Conservation (phyloP, 2,113 vertebrate genomes). For the Gymnarchus niloticus region DNA sequence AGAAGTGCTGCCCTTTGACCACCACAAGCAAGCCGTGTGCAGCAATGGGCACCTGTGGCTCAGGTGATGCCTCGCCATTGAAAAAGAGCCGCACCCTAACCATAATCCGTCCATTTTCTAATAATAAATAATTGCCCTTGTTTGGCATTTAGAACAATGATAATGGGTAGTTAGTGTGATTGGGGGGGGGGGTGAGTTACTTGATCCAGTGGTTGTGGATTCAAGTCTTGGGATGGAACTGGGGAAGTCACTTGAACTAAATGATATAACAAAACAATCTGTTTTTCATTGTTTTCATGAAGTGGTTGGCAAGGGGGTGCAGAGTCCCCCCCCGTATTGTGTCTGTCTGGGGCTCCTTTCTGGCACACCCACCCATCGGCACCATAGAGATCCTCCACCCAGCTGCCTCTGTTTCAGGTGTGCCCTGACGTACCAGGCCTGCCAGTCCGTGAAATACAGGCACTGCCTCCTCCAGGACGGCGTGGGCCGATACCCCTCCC, state of each 20-base stretch:
- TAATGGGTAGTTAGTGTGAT: neutral
- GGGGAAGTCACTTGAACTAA: neutral
- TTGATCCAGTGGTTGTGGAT: neutral
- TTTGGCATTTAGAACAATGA: neutral
- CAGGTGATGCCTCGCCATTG: conserved; percentile 61
- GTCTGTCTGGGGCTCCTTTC: neutral
- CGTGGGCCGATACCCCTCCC: conserved; percentile 78
- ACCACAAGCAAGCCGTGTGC: conserved; percentile 78
- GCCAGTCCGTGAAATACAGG: conserved; percentile 86
- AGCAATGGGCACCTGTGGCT: conserved; percentile 91
- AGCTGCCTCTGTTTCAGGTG: conserved; percentile 69
- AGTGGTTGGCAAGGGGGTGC: neutral
- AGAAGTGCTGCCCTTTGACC: conserved; percentile 81
- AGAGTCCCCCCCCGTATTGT: neutral
- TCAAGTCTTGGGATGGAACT: neutral
- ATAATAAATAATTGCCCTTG: too few species aligned
- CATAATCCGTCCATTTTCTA: neutral
- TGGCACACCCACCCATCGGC: neutral
- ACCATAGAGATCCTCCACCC: neutral
- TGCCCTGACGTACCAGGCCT: conserved; percentile 89
- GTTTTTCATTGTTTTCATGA: neutral
- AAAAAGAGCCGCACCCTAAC: neutral
- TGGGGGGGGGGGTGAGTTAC: neutral
- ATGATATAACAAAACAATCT: too few species aligned
- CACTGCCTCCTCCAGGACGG: conserved; percentile 89